Conservation (phyloP, 2,888 invertebrate genomes). For the Drosophila paranaensis region DNA sequence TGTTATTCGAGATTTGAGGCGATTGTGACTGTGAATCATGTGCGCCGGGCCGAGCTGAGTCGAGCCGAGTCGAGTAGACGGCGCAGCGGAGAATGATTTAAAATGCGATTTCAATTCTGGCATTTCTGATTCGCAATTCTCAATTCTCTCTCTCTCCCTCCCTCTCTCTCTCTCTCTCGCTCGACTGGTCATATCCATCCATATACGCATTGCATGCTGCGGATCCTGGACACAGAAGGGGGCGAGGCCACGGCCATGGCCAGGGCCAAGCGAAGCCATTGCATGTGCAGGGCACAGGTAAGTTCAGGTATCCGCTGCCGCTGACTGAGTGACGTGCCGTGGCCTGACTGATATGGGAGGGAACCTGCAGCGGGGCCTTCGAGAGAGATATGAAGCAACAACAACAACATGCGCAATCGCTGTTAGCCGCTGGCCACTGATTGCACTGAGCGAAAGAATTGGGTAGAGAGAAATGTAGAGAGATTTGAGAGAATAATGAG, state of each 20-base stretch:
- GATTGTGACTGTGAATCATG: constrained; percentile 83
- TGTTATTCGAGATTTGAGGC: constrained; percentile 84
- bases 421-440: background rate
- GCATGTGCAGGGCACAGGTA: constrained; percentile 58
- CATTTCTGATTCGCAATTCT: constrained; percentile 80
- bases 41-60: constrained; percentile 30
- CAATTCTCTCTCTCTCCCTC: background rate
- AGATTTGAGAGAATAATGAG: background rate
- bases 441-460: constrained; percentile 29
- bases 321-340: constrained; percentile 75
- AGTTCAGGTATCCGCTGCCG: constrained; percentile 14
- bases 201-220: constrained; percentile 74
- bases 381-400: constrained; percentile 17
- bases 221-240: constrained; percentile 65
- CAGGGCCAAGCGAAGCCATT: constrained; percentile 31
- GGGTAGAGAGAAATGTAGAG: background rate
- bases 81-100: constrained; percentile 80
- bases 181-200: no score
- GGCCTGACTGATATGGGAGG: constrained; percentile 78
- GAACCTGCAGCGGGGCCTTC: constrained; percentile 41
- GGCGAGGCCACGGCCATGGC: constrained; percentile 52
- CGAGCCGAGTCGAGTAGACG: constrained; percentile 17
- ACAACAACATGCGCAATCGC: constrained; percentile 26
- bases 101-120: constrained; percentile 84
- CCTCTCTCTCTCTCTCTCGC: no score